These are phyloP conservation scores for Bubo blakistoni DNA, from an alignment of 2,113 vertebrate species.

Conservation along the genomic window DNA sequence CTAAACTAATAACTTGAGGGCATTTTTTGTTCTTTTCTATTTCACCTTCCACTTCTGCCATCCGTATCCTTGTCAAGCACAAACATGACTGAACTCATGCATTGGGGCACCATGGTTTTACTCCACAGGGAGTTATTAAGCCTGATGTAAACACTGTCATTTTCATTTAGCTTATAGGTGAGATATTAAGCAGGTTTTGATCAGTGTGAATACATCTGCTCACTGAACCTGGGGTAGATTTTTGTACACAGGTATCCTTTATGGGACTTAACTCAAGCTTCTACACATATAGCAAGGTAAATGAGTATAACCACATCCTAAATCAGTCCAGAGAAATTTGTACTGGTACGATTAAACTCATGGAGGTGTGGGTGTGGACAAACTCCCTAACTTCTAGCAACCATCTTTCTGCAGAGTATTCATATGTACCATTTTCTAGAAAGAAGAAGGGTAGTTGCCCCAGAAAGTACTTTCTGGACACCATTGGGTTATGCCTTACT, in stretches of 20 bases:
- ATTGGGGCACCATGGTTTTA: background rate
- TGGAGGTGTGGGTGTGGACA: background rate
- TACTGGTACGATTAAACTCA: background rate
- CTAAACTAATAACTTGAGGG: background rate
- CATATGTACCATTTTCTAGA: background rate
- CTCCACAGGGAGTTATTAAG: background rate
- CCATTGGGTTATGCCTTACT: fast-evolving
- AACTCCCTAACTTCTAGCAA: background rate
- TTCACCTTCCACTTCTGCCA: background rate
- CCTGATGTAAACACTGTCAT: background rate
- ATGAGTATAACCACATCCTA: background rate
- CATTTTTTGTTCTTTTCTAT: background rate
- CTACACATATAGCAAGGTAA: background rate
- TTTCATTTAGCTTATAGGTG: background rate
- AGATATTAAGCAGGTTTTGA: background rate
- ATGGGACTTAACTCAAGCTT: background rate
- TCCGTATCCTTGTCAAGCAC: background rate
- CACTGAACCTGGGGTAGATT: background rate
- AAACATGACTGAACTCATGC: background rate
- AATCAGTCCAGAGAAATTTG: background rate
- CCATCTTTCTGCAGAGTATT: background rate
- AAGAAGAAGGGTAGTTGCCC: background rate
- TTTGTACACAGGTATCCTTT: background rate
- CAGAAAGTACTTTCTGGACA: background rate
- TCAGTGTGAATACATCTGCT: background rate